These are phyloP conservation scores for Danionella dracula DNA, from an alignment of 2,797 vertebrate species.

Conservation along the genomic window DNA sequence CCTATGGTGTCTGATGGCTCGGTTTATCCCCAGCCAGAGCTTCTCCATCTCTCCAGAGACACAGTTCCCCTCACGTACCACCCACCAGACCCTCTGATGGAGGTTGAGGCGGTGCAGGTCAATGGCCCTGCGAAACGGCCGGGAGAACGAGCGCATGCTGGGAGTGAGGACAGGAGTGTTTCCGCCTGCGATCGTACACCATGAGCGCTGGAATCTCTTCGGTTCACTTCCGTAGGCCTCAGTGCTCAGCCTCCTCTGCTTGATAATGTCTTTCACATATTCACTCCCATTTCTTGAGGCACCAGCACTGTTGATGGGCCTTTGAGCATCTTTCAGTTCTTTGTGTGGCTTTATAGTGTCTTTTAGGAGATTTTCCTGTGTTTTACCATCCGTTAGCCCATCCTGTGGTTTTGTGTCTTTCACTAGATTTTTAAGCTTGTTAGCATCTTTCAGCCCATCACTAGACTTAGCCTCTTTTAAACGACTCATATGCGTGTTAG, in stretches of 20 bases:
- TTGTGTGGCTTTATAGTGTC: too few species aligned
- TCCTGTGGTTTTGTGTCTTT: too few species aligned
- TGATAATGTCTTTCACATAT: too few species aligned
- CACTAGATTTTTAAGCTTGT: too few species aligned
- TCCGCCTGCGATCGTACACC: constrained; percentile 72
- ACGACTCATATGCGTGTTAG: too few species aligned
- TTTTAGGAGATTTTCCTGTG: too few species aligned
- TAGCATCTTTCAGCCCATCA: too few species aligned
- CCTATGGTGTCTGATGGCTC: constrained; percentile 57
- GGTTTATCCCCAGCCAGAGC: constrained; percentile 75
- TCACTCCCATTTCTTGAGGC: too few species aligned
- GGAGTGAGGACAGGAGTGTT: constrained; percentile 42
- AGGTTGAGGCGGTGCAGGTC: constrained; percentile 71
- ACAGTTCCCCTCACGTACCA: constrained; percentile 70
- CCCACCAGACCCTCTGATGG: constrained; percentile 83
- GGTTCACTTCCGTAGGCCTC: not conserved
- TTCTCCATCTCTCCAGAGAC: constrained; percentile 70
- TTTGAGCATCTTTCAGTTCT: too few species aligned
- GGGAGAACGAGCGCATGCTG: constrained; percentile 68
- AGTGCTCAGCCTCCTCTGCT: not conserved
- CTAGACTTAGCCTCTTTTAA: too few species aligned
- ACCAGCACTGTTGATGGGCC: too few species aligned
- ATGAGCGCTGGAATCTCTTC: constrained; percentile 65
- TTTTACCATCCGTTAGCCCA: too few species aligned
- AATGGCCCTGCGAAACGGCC: constrained; percentile 65